phyloP scores from a whole-genome alignment of 2,888 invertebrate genomes.

The Plebejus melissa region DNA sequence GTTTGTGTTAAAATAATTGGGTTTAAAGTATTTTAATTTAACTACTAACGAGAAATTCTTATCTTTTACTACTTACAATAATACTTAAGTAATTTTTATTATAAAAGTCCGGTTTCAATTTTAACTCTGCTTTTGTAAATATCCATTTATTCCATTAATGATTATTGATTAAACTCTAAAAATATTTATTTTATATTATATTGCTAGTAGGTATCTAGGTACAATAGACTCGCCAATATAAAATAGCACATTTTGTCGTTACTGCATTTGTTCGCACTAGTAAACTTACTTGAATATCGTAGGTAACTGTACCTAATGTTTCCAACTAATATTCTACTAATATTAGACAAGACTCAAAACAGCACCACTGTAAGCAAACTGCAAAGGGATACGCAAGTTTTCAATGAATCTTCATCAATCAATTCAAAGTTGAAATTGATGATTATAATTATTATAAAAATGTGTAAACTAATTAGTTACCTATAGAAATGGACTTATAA shows the following conservation, averaged over 20 bases:
- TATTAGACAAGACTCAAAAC: neutral
- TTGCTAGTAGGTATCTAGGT: neutral
- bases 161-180: neutral
- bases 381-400: neutral
- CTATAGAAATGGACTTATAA: neutral
- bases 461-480: neutral
- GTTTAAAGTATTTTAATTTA: neutral
- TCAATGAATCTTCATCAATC: neutral
- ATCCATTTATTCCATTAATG: neutral
- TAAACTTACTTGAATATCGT: neutral
- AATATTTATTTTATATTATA: neutral
- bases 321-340: neutral
- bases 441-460: neutral
- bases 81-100: neutral
- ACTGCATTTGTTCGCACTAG: neutral
- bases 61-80: neutral
- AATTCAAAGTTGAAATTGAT: neutral
- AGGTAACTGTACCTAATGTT: neutral
- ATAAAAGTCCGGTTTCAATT: neutral
- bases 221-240: neutral
- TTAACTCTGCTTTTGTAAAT: neutral
- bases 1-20: neutral
- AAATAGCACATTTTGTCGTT: neutral
- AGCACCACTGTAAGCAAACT: neutral
- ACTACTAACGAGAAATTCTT: neutral